phyloP scores from a whole-genome alignment of 2,113 vertebrate genomes.

The Geococcyx californianus region DNA sequence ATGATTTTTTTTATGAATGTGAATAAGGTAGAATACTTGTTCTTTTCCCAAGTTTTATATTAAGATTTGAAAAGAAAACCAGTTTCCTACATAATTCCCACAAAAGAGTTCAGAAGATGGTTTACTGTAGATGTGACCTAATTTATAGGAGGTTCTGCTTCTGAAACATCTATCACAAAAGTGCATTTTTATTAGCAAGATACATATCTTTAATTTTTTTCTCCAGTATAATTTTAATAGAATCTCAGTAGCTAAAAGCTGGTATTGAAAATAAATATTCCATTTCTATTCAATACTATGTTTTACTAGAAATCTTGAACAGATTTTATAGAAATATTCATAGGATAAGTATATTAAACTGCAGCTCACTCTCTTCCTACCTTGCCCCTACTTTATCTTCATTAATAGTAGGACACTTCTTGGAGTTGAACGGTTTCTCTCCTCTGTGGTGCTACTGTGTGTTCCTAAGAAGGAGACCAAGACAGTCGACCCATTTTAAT shows the following conservation, averaged over 20 bases:
- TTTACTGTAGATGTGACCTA: conserved; percentile 34
- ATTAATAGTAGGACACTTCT: not conserved
- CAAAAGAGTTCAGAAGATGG: conserved; percentile 25
- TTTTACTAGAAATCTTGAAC: conserved; percentile 22
- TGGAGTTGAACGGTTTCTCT: not conserved
- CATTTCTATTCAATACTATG: conserved; percentile 51
- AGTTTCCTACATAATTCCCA: conserved; percentile 45
- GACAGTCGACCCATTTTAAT: not conserved
- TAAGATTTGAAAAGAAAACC: conserved; percentile 71
- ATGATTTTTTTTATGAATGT: conserved; percentile 64
- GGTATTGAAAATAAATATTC: conserved; percentile 53
- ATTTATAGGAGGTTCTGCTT: conserved; percentile 20
- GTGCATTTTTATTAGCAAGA: conserved; percentile 63
- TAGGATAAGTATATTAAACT: conserved; percentile 55
- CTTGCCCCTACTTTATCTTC: not conserved
- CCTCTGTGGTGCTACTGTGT: not conserved
- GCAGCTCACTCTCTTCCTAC: not conserved
- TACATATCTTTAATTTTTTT: conserved; percentile 57
- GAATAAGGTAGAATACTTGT: conserved; percentile 38
- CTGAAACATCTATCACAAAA: conserved; percentile 14
- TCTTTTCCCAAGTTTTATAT: conserved; percentile 67
- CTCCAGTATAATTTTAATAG: conserved; percentile 28
- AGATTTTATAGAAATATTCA: conserved; percentile 53
- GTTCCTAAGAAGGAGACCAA: not conserved
- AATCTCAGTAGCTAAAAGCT: conserved; percentile 48